Percentiles rank a stretch among this genome's conserved stretches.
phyloP scores from a whole-genome alignment of 1,140 invertebrate genomes.

The Pseudomyrmex flavicornis region DNA sequence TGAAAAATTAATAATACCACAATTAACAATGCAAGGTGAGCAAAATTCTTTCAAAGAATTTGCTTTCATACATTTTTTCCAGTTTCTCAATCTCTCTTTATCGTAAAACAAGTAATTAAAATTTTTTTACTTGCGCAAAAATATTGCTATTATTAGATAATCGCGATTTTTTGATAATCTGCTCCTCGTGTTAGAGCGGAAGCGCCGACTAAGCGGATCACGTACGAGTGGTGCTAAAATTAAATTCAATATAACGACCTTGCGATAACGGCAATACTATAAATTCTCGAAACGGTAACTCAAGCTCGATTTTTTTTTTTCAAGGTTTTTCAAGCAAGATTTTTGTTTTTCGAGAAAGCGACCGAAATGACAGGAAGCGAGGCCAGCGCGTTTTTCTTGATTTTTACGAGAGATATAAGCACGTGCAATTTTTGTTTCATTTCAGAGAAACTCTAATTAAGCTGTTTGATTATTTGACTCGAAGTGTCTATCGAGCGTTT shows the following conservation, averaged over 20 bases:
- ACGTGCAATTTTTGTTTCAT: too few species aligned
- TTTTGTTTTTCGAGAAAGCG: not conserved
- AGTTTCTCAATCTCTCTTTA: not conserved
- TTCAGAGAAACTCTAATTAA: too few species aligned
- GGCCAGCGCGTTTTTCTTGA: too few species aligned
- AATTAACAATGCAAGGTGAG: not conserved
- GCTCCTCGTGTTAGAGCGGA: not conserved
- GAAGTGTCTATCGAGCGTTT: too few species aligned
- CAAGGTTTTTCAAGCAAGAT: too few species aligned
- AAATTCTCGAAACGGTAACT: not conserved
- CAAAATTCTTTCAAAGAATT: not conserved
- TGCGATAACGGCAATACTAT: not conserved
- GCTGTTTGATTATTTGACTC: too few species aligned
- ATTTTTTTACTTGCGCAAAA: not conserved
- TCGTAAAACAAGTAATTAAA: constrained; percentile 6
- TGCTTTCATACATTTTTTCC: not conserved
- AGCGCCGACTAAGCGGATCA: not conserved
- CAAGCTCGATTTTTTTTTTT: not conserved
- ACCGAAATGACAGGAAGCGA: not conserved
- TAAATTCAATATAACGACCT: constrained; percentile 12
- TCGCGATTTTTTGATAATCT: not conserved
- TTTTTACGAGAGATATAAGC: too few species aligned
- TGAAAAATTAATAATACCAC: constrained; percentile 20
- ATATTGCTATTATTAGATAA: not conserved
- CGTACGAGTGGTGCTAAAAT: constrained; percentile 15